Conservation (phyloP, 1,140 invertebrate genomes). For the Scaptomyza graminum region DNA sequence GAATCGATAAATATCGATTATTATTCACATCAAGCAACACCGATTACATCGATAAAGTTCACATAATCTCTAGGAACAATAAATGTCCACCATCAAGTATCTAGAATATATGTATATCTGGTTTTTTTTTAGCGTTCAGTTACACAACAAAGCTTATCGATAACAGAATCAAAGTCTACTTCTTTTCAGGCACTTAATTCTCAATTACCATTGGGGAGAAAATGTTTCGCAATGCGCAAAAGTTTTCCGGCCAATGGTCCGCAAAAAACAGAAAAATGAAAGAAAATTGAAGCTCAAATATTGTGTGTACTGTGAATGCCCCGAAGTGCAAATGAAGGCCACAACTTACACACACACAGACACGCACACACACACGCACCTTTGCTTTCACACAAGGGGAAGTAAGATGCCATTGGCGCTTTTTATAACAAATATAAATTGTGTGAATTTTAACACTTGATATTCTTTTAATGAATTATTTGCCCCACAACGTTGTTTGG, state of each 20-base stretch:
- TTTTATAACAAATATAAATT: slow-evolving; percentile 68
- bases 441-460: slow-evolving; percentile 82
- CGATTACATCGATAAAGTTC: neutral
- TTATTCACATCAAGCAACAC: neutral
- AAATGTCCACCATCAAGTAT: neutral
- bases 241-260: slow-evolving; percentile 28
- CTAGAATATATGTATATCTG: neutral
- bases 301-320: slow-evolving; percentile 40
- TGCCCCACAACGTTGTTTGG: slow-evolving; percentile 48
- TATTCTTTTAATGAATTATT: slow-evolving; percentile 81
- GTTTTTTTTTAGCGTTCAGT: neutral
- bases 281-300: slow-evolving; percentile 31
- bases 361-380: slow-evolving; percentile 15
- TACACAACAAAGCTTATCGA: slow-evolving; percentile 21
- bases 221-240: slow-evolving; percentile 47
- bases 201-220: slow-evolving; percentile 37
- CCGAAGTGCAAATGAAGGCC: slow-evolving; percentile 27
- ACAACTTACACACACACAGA: slow-evolving; percentile 11
- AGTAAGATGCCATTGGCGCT: slow-evolving; percentile 61
- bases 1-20: neutral
- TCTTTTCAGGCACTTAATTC: slow-evolving; percentile 45
- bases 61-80: neutral
- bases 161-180: slow-evolving; percentile 29
- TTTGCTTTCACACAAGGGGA: neutral
- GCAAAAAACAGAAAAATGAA: slow-evolving; percentile 10